phyloP scores from a whole-genome alignment of 2,797 vertebrate genomes.

The Glyptemys insculpta region DNA sequence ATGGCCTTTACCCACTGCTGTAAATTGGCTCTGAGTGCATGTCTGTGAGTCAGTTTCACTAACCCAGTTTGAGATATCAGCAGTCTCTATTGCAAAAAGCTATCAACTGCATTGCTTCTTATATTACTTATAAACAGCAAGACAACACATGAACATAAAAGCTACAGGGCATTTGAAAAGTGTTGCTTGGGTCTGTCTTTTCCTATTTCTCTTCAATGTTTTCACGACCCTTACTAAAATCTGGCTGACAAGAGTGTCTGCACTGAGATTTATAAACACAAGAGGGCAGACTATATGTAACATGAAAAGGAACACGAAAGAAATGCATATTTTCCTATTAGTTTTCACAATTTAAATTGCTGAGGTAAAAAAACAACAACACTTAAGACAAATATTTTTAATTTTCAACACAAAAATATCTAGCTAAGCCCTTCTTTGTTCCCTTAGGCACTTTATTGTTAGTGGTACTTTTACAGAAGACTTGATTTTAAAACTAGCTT shows the following conservation, averaged over 20 bases:
- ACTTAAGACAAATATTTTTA: background rate
- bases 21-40: slow-evolving; percentile 12
- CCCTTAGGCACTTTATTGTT: background rate
- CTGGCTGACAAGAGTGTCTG: slow-evolving; percentile 35
- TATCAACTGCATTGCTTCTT: background rate
- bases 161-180: background rate
- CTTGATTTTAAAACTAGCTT: background rate
- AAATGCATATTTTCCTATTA: background rate
- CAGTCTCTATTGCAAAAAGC: background rate
- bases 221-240: background rate
- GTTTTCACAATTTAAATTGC: background rate
- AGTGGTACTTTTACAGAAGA: background rate
- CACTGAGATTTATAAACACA: slow-evolving; percentile 68
- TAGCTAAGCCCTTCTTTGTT: background rate
- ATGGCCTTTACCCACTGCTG: background rate
- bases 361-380: background rate
- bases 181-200: background rate
- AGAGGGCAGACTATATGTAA: slow-evolving; percentile 78
- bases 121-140: background rate
- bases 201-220: background rate
- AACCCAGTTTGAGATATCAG: slow-evolving; percentile 54
- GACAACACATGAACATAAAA: background rate
- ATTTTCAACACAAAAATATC: accelerated
- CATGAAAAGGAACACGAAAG: background rate
- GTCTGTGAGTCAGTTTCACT: slow-evolving; percentile 46